These are phyloP conservation scores for Ectemnius continuus DNA, from an alignment of 2,888 invertebrate genomes.

Conservation along the genomic window DNA sequence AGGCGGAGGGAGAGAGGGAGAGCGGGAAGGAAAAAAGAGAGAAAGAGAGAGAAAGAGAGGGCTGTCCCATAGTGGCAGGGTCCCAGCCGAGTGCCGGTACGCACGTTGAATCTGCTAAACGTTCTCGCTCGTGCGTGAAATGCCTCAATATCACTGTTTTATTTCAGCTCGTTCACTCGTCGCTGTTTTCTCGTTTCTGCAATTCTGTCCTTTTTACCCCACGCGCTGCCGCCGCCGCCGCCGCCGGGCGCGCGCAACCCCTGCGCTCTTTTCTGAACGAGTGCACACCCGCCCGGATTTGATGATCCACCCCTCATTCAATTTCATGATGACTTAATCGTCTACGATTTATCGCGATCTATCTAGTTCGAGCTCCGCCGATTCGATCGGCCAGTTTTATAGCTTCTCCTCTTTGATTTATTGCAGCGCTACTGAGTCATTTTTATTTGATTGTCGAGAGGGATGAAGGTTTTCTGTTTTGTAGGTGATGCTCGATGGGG, in stretches of 20 bases:
- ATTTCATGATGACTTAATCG: constrained; percentile 59
- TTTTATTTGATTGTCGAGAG: no score
- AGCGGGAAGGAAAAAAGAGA: constrained; percentile 30
- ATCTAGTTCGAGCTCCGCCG: constrained; percentile 12
- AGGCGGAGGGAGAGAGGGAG: constrained; percentile 46
- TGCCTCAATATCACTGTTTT: constrained; percentile 78
- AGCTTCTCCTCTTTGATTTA: no score
- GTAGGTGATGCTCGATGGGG: no score
- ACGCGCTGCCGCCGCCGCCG: constrained; percentile 32
- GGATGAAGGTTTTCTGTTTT: no score
- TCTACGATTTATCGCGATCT: constrained; percentile 46
- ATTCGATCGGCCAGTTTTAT: background rate
- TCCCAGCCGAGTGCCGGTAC: constrained; percentile 72
- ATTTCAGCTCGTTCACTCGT: constrained; percentile 73
- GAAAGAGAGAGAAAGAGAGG: constrained; percentile 47
- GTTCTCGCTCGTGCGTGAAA: constrained; percentile 78
- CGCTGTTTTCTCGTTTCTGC: constrained; percentile 53
- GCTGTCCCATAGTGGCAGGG: constrained; percentile 61
- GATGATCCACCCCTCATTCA: constrained; percentile 57
- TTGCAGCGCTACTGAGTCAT: no score
- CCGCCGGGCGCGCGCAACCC: constrained; percentile 52
- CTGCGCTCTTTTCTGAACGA: constrained; percentile 44
- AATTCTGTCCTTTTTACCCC: constrained; percentile 67
- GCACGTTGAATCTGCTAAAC: constrained; percentile 78
- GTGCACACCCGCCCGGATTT: constrained; percentile 58